Base-by-base conservation (phyloP, 2,113 vertebrate genomes). In the Hoplias malabaricus region DNA sequence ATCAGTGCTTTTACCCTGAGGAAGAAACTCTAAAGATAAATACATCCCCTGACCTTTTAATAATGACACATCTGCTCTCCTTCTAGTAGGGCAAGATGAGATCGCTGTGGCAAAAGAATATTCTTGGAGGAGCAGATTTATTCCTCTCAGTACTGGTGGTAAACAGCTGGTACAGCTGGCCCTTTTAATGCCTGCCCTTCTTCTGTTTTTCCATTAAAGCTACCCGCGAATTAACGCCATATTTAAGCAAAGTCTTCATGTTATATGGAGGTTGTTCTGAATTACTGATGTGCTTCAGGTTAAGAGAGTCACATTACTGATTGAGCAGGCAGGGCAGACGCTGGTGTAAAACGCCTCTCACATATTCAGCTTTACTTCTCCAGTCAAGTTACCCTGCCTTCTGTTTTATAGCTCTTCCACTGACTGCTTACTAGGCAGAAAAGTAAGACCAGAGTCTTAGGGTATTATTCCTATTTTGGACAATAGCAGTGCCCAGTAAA, bases 351-450 rank as follows among this genome's bases (percentile, higher is more conserved):
- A 73, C 27, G 27, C 12, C 38, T 46, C 36, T 73, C 69, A 6
- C 38, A 14, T 16, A 42, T 48, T 62, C 29, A 19, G 48, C 48
- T 53, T 21, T 21, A 25, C 8, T 9, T 27, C 53, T 56, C 23
- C 53, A 14, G 53, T 9, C 53, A 1, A 13, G 0, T 21, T 19
- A 12, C 2, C 21, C 29, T 9, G 21, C 31, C 11, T 61, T 42
- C 9, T 8, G 38, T 43, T 43, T 61, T 14, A 43, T 65, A 25
- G 21, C 21, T 33, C 40, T 48, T 73, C 10, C 46, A 23, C 23
- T 42, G 46, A 29, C 53, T 59, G 70, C 70, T 75, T 48, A 34
- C 71, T 48, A 74, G 40, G 57, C 54, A 74, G 31, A 50, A 63
- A 34, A n/a, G 13, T 14, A 62, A 46, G 12, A 4, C 8, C 13